A percentile compares a stretch with the other conserved stretches of the same genome.
Evolutionary conservation across 2,888 invertebrate genomes (phyloP).

Genomic region (Nesidiocoris tenuis): DNA sequence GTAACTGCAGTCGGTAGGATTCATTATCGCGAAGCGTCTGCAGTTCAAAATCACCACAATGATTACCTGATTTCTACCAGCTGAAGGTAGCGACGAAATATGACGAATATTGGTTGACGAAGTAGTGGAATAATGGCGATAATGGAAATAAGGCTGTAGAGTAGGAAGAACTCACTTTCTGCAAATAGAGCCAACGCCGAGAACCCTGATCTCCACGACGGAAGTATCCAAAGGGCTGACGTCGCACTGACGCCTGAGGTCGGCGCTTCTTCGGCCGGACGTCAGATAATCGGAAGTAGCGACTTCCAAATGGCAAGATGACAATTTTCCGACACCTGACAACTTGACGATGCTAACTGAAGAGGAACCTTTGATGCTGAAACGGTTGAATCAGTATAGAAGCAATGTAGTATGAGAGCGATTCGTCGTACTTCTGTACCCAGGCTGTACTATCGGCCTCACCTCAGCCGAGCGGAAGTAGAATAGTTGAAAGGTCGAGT

Average conservation of each 20-base stretch:
- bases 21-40: slow-evolving; percentile 27
- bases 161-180: slow-evolving; percentile 25
- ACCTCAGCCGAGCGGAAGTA: slow-evolving; percentile 1
- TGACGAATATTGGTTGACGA: too few species aligned
- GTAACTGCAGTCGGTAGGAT: slow-evolving; percentile 11
- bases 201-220: slow-evolving; percentile 27
- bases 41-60: not conserved
- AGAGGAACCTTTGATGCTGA: slow-evolving; percentile 26
- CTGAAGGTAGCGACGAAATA: too few species aligned
- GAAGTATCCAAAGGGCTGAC: slow-evolving; percentile 1
- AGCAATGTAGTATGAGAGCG: not conserved
- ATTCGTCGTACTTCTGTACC: too few species aligned
- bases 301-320: slow-evolving; percentile 30
- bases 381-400: not conserved
- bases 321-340: slow-evolving; percentile 22
- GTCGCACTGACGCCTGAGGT: not conserved
- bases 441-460: not conserved
- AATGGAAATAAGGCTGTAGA: too few species aligned
- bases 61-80: too few species aligned
- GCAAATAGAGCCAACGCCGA: slow-evolving; percentile 15
- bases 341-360: not conserved
- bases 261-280: slow-evolving; percentile 11
- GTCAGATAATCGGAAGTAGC: slow-evolving; percentile 28
- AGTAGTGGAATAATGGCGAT: too few species aligned
- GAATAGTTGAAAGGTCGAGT: not conserved